Conservation (phyloP, 1,140 invertebrate species). For the Paracyclopina nana region DNA sequence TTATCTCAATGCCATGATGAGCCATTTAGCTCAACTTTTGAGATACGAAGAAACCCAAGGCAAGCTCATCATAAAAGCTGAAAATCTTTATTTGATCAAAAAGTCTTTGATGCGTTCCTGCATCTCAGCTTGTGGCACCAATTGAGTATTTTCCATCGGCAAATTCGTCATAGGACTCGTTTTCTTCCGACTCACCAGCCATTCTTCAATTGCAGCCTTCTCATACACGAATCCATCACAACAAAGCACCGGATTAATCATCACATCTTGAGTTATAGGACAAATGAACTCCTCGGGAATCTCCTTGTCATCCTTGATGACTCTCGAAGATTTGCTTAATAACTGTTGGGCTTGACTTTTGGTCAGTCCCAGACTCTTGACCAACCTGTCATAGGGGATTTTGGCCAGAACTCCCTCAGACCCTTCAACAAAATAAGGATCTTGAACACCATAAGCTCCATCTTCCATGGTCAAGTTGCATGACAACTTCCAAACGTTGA, state of each 20-base stretch:
- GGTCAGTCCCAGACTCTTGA: background rate
- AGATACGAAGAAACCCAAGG: too few species aligned
- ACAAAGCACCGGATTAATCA: constrained; percentile 52
- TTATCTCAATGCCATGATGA: too few species aligned
- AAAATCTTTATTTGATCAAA: too few species aligned
- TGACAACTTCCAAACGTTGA: constrained; percentile 29
- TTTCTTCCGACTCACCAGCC: constrained; percentile 46
- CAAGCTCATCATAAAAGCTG: too few species aligned
- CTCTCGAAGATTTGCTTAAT: background rate
- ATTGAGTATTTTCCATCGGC: background rate
- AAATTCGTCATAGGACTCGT: constrained; percentile 54
- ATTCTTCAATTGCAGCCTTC: constrained; percentile 45
- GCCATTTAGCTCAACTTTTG: too few species aligned
- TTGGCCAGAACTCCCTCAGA: background rate
- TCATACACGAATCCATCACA: constrained; percentile 59
- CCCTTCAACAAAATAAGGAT: background rate
- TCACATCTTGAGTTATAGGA: constrained; percentile 57
- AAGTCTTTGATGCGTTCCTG: background rate
- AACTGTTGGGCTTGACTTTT: background rate
- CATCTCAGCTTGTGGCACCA: background rate
- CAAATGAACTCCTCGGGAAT: constrained; percentile 49
- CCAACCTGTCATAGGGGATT: background rate
- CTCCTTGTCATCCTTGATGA: constrained; percentile 18
- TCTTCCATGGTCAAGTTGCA: too few species aligned
- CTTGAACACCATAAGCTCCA: constrained; percentile 6